Base-by-base conservation (phyloP, 2,113 vertebrate genomes). In the Sardina pilchardus region DNA sequence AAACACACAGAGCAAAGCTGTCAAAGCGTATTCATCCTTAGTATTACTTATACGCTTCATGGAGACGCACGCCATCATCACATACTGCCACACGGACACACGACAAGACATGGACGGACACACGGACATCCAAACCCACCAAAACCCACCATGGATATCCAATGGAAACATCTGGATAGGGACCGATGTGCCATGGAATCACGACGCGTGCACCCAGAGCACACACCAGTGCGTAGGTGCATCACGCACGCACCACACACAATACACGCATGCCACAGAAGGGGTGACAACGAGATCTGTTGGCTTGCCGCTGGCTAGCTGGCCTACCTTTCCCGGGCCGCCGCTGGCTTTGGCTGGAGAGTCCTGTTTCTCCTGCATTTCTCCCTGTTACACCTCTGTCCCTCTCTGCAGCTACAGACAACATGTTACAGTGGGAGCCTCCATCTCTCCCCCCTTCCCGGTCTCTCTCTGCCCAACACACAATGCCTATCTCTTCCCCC, bases 281-380 rank as follows among this genome's bases (percentile, higher is more conserved):
- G 14, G 14, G 71, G 34, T 78, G 30, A 78, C 71, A 34, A 71
- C n/a, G 26, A 7, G 3, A 7, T 30, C 10, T 30, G 26, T 78
- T 78, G 71, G 71, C 30, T 78, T 19, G 50, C 48, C 53, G 44
- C 75, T 67, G 21, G 75, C 78, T 63, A 81, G 50, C 86, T 84
- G 86, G 87, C 94, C 85, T 94, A 95, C 94, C 93, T 94, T 94
- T 63, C 90, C 91, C 63, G 88, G 80, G 87, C 19, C 81, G 85
- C 88, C 89, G 0, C 88, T 44, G 34, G 86, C 84, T 89, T 82
- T 89, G 83, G 86, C 91, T 83, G 83, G 92, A 87, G 91, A 82
- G 88, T 95, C 91, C 83, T 87, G 90, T 81, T 93, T 93, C 83
- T 93, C 89, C 87, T 93, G 93, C 94, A 95, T 94, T 86, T 88